These are phyloP conservation scores for Rapana venosa DNA, from an alignment of 2,888 invertebrate genomes.

Conservation along the genomic window DNA sequence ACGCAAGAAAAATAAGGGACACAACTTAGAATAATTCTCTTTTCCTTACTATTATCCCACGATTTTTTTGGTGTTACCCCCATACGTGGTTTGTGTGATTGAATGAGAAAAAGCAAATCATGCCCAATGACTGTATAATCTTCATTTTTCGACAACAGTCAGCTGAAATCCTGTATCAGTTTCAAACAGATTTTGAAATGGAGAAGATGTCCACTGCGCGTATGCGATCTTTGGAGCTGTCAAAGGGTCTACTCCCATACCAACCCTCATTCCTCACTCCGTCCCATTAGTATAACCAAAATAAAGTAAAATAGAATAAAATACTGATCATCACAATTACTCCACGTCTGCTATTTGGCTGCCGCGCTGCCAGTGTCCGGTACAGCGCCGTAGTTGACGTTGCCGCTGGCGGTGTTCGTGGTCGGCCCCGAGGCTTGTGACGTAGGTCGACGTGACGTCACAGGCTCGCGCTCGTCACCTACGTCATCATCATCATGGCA, in stretches of 20 bases:
- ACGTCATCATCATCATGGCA: slow-evolving; percentile 13
- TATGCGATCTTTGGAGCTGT: no score
- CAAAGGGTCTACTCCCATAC: not conserved
- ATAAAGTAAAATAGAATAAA: not conserved
- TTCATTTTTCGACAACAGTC: no score
- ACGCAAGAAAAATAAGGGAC: no score
- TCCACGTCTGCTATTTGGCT: not conserved
- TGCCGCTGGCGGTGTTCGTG: not conserved
- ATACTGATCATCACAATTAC: not conserved
- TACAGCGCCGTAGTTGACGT: not conserved
- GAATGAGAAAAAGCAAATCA: no score
- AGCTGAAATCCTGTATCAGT: no score
- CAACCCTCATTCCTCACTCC: not conserved
- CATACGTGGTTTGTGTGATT: no score
- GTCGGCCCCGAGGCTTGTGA: not conserved
- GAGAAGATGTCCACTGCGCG: not conserved
- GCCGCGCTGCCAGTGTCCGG: not conserved
- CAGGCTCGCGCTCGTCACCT: not conserved
- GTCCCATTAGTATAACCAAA: no score
- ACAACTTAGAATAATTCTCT: no score
- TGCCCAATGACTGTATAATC: no score
- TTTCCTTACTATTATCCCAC: no score
- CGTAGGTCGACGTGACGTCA: not conserved
- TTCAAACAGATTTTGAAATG: no score
- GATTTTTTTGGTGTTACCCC: no score